Percentiles rank a stretch among this genome's conserved stretches.
phyloP scores from a whole-genome alignment of 2,888 invertebrate genomes.

The Phytoseiulus persimilis region DNA sequence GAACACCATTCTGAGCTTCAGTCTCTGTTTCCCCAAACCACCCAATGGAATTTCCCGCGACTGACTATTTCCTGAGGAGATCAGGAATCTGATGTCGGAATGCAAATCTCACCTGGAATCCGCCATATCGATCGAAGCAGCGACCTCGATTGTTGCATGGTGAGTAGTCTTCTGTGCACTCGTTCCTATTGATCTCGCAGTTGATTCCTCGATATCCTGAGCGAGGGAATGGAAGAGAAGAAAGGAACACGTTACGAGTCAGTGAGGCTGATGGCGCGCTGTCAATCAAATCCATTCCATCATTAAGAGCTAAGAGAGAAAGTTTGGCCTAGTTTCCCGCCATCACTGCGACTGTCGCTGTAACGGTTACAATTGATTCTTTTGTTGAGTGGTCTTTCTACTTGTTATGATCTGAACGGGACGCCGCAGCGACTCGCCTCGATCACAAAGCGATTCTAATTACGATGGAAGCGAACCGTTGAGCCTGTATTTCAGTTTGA shows the following conservation, averaged over 20 bases:
- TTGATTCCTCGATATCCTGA: constrained; percentile 42
- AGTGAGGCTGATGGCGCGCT: not conserved
- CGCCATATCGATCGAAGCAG: constrained; percentile 26
- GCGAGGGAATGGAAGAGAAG: not conserved
- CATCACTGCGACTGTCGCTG: not conserved
- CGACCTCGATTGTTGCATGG: constrained; percentile 29
- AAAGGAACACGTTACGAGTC: not conserved
- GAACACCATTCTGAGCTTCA: too few relatives aligned
- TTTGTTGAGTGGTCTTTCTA: not conserved
- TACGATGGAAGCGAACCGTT: not conserved
- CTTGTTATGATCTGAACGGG: not conserved
- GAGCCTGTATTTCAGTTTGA: not conserved
- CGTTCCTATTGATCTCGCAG: constrained; percentile 43
- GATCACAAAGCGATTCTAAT: not conserved
- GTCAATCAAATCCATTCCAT: not conserved
- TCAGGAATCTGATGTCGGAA: not conserved
- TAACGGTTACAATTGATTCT: not conserved
- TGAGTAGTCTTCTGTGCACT: constrained; percentile 41
- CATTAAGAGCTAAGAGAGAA: not conserved
- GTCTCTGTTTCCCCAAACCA: too few relatives aligned
- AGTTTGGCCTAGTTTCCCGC: not conserved
- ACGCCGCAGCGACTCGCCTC: not conserved
- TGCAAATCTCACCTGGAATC: constrained; percentile 9
- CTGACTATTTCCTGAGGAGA: not conserved
- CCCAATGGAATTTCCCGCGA: not conserved